These are phyloP conservation scores for Nasonia vitripennis DNA, from an alignment of 1,140 invertebrate species.

Conservation along the genomic window DNA sequence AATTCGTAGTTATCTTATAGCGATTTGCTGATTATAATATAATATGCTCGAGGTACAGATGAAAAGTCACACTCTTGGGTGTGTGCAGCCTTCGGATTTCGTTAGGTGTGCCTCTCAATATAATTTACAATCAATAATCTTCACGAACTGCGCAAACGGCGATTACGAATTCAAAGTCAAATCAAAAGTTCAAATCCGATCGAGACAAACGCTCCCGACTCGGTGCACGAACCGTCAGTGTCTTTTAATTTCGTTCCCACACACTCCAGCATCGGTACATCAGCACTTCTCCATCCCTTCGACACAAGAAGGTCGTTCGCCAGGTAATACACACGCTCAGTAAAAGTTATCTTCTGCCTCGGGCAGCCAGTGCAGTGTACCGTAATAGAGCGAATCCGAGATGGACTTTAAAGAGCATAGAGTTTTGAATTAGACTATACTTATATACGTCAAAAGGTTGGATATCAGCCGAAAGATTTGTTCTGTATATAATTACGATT, in stretches of 20 bases:
- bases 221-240: not conserved
- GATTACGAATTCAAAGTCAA: not conserved
- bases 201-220: not conserved
- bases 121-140: not conserved
- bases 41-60: constrained; percentile 60
- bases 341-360: not conserved
- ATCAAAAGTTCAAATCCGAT: not conserved
- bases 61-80: constrained; percentile 61
- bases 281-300: not conserved
- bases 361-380: not conserved
- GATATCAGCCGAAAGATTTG: too few relatives aligned
- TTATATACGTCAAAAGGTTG: too few relatives aligned
- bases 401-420: not conserved
- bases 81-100: constrained; percentile 25
- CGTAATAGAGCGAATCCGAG: not conserved
- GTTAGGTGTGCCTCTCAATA: not conserved
- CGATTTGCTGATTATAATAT: not conserved
- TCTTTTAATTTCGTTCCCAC: not conserved
- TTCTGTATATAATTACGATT: too few relatives aligned
- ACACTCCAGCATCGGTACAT: not conserved
- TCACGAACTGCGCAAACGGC: too few relatives aligned
- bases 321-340: not conserved
- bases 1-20: constrained; percentile 15
- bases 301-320: not conserved
- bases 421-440: too few relatives aligned